phyloP scores from a whole-genome alignment of 1,140 invertebrate genomes.

The Sinella curviseta region DNA sequence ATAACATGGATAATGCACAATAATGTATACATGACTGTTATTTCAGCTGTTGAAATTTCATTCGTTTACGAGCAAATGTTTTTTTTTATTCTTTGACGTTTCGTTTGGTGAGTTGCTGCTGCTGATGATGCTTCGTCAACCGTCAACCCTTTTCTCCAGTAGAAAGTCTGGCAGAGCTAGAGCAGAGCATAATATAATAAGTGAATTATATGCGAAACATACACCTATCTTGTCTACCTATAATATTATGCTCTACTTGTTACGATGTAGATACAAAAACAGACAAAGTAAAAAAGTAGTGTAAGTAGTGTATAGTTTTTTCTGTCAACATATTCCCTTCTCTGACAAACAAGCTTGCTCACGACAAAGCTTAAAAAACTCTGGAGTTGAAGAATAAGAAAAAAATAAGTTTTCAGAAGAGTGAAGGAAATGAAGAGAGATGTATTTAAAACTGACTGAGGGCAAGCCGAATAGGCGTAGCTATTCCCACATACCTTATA shows the following conservation, averaged over 20 bases:
- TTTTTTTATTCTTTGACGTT: conserved; percentile 1
- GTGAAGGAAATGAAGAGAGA: conserved; percentile 10
- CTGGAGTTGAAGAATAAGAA: neutral
- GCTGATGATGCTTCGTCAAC: conserved; percentile 1
- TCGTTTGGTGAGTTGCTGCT: neutral
- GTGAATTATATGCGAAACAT: neutral
- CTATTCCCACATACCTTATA: neutral
- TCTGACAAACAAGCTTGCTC: neutral
- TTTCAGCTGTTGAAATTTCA: conserved; percentile 22
- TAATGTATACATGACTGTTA: conserved; percentile 11
- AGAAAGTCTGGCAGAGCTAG: neutral
- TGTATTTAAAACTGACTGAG: conserved; percentile 15
- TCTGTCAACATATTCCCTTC: neutral
- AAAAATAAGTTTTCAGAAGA: neutral
- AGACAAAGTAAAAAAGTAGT: neutral
- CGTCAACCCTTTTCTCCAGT: neutral
- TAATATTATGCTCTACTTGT: too few relatives aligned
- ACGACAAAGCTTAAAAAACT: neutral
- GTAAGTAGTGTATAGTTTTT: neutral
- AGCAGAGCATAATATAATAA: too few relatives aligned
- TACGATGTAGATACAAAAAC: neutral
- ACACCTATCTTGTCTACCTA: neutral
- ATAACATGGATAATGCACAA: neutral
- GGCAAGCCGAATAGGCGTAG: neutral
- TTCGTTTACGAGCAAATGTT: neutral